Conservation (phyloP, 1,140 invertebrate genomes). For the Drosophila tristis region DNA sequence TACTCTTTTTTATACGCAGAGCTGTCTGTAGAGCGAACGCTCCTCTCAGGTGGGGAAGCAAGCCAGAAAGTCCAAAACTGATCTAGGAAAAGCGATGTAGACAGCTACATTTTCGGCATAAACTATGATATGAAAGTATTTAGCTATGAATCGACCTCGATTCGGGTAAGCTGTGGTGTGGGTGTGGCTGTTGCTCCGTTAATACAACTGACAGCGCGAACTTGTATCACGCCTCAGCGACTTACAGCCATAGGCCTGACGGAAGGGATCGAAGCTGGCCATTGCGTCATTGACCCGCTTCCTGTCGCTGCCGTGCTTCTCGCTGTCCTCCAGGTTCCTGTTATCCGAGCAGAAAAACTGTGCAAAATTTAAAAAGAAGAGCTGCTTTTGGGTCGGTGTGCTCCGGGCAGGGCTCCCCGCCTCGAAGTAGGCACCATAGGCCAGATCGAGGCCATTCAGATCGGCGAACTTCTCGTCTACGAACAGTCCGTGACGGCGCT, state of each 20-base stretch:
- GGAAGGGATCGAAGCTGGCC: constrained; percentile 19
- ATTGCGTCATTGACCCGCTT: constrained; percentile 56
- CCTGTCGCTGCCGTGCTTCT: constrained; percentile 32
- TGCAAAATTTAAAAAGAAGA: constrained; percentile 56
- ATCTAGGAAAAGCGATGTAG: too few species aligned
- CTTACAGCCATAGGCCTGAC: constrained; percentile 24
- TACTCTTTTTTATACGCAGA: too few species aligned
- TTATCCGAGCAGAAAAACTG: constrained; percentile 52
- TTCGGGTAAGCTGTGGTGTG: too few species aligned
- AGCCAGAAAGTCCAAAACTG: too few species aligned
- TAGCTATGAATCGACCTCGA: too few species aligned
- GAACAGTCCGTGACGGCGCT: not conserved
- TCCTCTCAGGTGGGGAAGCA: too few species aligned
- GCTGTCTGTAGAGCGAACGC: too few species aligned
- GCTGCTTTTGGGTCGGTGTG: not conserved
- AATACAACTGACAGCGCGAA: constrained; percentile 18
- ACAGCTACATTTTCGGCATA: too few species aligned
- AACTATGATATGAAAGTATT: too few species aligned
- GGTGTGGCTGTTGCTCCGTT: too few species aligned
- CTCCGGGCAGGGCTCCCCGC: not conserved
- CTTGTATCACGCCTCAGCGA: too few species aligned
- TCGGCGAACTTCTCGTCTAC: constrained; percentile 55
- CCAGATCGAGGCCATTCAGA: constrained; percentile 42
- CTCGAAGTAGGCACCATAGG: constrained; percentile 30
- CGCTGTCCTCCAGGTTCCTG: not conserved